These are phyloP conservation scores for Octonoba sinensis DNA, from an alignment of 2,888 invertebrate species.

Conservation along the genomic window DNA sequence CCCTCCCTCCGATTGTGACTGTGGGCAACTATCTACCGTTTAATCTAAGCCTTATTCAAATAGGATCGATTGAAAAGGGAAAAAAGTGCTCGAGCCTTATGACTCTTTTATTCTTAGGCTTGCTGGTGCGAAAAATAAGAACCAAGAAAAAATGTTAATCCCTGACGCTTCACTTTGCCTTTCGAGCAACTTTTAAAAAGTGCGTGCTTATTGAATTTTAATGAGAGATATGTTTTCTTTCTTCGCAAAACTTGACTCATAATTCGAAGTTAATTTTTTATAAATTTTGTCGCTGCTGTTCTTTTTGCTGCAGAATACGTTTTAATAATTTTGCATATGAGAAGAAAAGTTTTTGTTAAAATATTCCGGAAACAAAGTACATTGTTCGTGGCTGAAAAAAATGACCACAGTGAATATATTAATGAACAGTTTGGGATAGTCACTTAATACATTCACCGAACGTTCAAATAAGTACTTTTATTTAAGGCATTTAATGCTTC, in stretches of 20 bases:
- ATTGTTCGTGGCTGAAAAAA: slow-evolving; percentile 51
- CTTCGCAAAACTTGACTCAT: slow-evolving; percentile 54
- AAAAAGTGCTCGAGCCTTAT: slow-evolving; percentile 20
- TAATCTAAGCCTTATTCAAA: too few relatives aligned
- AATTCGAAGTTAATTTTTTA: slow-evolving; percentile 63
- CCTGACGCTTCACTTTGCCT: slow-evolving; percentile 36
- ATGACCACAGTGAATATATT: slow-evolving; percentile 53
- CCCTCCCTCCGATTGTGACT: too few relatives aligned
- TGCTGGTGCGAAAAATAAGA: slow-evolving; percentile 43
- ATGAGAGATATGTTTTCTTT: slow-evolving; percentile 49
- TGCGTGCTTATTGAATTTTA: slow-evolving; percentile 56
- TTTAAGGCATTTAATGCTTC: slow-evolving; percentile 30
- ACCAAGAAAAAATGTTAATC: slow-evolving; percentile 45
- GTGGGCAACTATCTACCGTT: too few relatives aligned
- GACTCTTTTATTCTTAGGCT: slow-evolving; percentile 45
- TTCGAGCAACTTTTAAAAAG: slow-evolving; percentile 50
- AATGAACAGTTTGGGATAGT: slow-evolving; percentile 55
- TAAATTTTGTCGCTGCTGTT: slow-evolving; percentile 56
- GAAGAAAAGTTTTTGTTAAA: slow-evolving; percentile 48
- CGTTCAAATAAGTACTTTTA: slow-evolving; percentile 42
- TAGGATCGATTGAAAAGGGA: slow-evolving; percentile 4
- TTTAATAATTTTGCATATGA: slow-evolving; percentile 60
- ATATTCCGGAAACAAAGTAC: slow-evolving; percentile 60
- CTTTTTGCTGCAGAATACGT: slow-evolving; percentile 51
- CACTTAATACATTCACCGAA: slow-evolving; percentile 43